Base-by-base conservation (phyloP, 2,797 vertebrate species). In the Hylomyscus alleni region DNA sequence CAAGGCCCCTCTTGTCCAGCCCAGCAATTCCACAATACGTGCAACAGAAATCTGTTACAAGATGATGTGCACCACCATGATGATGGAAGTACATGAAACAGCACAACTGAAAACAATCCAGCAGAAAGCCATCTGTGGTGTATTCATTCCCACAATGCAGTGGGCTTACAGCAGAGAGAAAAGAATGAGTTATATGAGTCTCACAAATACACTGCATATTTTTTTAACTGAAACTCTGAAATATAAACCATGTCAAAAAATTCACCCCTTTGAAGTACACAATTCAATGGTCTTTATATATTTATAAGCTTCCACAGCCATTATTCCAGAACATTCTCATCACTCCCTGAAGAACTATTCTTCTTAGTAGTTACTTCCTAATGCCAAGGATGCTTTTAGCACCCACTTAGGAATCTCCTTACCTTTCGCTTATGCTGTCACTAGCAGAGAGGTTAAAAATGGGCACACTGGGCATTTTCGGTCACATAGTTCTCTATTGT, bases 171-270 rank as follows among this genome's bases (percentile, higher is more conserved):
- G 26, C 76, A 69, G 31, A 15, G 54, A 95, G 13, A 60, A 90
- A 83, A 37, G 10, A 91, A 89, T 47, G 44, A 83, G 11, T 82
- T 92, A 14, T 17, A 17, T 19, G 65, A 82, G 24, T 89, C 73
- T 95, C 90, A 96, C n/a, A 47, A 69, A 84, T n/a, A n/a, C 3
- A 15, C 11, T 65, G 73, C 85, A 76, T 65, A 56, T 67, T n/a
- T 69, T 69, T 40, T 40, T 37, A 69, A 86, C 20, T 26, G 65
- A 54, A 54, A 54, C 34, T 67, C 60, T 91, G 84, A 83, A 54
- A 92, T 76, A 62, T 54, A 90, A 87, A 34, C 73, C 40, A 78
- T 6, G 14, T 75, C 81, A 65, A 13, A 90, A 89, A 73, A 88
- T 37, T 88, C 40, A 90, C 52, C 44, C 14, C 56, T 89, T 86